Base-by-base conservation (phyloP, 2,888 invertebrate species). In the Norana najaformis region DNA sequence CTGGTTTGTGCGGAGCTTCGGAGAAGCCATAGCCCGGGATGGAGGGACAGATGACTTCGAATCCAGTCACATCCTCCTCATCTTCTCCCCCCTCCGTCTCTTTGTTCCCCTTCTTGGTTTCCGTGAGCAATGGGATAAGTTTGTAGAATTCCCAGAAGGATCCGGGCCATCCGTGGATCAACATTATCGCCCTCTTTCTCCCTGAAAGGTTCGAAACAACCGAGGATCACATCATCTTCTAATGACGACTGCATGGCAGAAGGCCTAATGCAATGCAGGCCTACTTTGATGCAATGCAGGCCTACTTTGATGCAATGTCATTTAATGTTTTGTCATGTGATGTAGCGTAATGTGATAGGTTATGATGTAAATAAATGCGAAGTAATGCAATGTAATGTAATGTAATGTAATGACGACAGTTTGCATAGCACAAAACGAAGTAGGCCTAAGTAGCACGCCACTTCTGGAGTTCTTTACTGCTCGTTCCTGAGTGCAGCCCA, bases 111-210 rank as follows among this genome's bases (percentile, higher is more conserved):
- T 69, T 69, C 18, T 89, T 53, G 0, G 91, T 89, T 30, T 90
- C 90, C 30, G 91, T 97, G 96, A 92, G 90, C 36, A 91, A 89
- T 37, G 95, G 95, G 37, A 95, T 92, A 83, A 97, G 94, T 90
- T 97, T 96, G 93, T 97, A 97, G 94, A 97, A 97, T 94, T 98
- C 97, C 11, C 96, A 96, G 1, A 97, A 95, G 0, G 97, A 97
- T 4, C 97, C 97, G 0, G 98, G 98, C 98, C 98, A 98, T 36
- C 98, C 97, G 92, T 98, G 97, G 34, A 97, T 94, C 88, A 98
- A 90, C 8, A 98, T 94, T 20, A 98, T 92, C 0, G 97, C 97
- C 69, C 35, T 34, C 39, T 39, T 39, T 20, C 20, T 88, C n/a
- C 34, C 88, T 88, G 36, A 30, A 39, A 88, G 8, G 38, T 20